A percentile compares a stretch with the other conserved stretches of the same genome.
Conservation (phyloP, 1,140 invertebrate genomes). For the Palaemon carinicauda region DNA sequence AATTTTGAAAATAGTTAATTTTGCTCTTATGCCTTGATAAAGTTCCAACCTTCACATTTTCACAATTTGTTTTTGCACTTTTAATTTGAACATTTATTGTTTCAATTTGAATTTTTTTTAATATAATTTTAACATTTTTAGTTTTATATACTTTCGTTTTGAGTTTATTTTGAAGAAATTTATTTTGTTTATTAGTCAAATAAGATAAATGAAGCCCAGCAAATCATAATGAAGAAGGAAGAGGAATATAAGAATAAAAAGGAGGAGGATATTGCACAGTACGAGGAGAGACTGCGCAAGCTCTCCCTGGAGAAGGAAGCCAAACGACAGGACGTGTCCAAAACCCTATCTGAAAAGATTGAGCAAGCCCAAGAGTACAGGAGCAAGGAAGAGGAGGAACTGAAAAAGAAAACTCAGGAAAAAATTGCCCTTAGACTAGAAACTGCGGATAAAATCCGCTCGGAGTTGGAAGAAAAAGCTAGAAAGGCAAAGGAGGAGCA, state of each 20-base stretch:
- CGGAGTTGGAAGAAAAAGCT: constrained; percentile 33
- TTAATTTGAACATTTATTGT: neutral
- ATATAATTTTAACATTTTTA: too few relatives aligned
- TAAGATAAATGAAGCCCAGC: constrained; percentile 42
- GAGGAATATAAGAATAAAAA: constrained; percentile 45
- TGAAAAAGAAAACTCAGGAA: constrained; percentile 47
- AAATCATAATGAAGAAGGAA: constrained; percentile 56
- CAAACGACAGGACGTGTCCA: neutral
- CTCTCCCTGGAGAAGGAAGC: constrained; percentile 48
- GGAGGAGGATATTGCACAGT: constrained; percentile 33
- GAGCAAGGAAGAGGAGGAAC: constrained; percentile 50
- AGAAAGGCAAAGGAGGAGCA: constrained; percentile 36
- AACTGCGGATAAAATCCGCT: constrained; percentile 50
- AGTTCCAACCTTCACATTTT: neutral
- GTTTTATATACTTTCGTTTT: too few relatives aligned
- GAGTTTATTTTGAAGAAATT: neutral
- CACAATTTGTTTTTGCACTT: neutral
- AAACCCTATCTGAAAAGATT: constrained; percentile 30
- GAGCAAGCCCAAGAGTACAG: constrained; percentile 47
- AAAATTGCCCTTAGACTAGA: constrained; percentile 54
- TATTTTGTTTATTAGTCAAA: constrained; percentile 27
- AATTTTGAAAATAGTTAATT: neutral
- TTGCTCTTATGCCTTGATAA: neutral
- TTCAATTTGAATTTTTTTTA: neutral
- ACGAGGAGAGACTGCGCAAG: constrained; percentile 51